Conservation (phyloP, 2,113 vertebrate genomes). For the Corythornis vintsioides region DNA sequence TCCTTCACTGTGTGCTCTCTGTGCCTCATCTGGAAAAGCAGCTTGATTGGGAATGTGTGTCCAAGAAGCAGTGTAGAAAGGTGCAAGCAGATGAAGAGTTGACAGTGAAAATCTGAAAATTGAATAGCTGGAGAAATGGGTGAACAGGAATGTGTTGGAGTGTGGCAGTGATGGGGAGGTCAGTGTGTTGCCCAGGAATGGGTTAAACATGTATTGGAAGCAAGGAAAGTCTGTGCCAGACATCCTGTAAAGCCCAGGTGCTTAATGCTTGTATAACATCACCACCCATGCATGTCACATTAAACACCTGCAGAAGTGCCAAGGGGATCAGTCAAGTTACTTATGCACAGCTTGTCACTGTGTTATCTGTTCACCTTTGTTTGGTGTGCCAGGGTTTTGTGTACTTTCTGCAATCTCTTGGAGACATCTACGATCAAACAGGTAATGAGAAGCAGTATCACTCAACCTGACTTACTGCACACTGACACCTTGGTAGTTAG, state of each 20-base stretch:
- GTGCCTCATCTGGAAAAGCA: not conserved
- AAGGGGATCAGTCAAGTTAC: not conserved
- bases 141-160: not conserved
- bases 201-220: not conserved
- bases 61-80: not conserved
- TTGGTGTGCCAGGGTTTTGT: not conserved
- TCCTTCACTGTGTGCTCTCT: not conserved
- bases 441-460: not conserved
- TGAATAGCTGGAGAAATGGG: not conserved
- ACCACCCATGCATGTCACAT: not conserved
- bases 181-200: not conserved
- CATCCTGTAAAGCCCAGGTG: not conserved
- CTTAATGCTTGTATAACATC: not conserved
- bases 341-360: not conserved
- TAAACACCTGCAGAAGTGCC: constrained; percentile 17
- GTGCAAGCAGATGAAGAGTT: not conserved
- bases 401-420: not conserved
- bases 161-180: not conserved
- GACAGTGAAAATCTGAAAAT: not conserved
- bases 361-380: constrained; percentile 1
- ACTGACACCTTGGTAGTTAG: not conserved
- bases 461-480: not conserved
- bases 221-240: not conserved
- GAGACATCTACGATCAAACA: not conserved
- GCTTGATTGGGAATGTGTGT: not conserved